A percentile compares a stretch with the other conserved stretches of the same genome.
Evolutionary conservation across 2,797 vertebrate genomes (phyloP).

Genomic region (Pempheris klunzingeri): DNA sequence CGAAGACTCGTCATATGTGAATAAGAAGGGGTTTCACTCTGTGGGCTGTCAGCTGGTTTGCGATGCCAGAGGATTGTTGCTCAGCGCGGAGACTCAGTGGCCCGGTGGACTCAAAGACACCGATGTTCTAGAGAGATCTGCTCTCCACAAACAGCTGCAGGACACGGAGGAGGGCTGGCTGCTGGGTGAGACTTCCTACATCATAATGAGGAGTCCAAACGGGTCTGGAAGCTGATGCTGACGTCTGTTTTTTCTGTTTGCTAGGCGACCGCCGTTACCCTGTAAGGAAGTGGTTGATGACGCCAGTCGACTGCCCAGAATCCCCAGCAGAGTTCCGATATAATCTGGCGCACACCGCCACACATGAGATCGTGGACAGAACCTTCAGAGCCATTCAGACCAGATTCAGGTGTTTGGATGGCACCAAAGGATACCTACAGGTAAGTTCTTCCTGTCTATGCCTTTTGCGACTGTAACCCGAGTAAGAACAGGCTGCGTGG

Average conservation of each 20-base stretch:
- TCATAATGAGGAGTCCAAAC: neutral
- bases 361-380: constrained; percentile 92
- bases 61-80: constrained; percentile 90
- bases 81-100: constrained; percentile 93
- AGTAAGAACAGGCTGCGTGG: neutral
- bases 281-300: constrained; percentile 93
- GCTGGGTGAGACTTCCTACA: constrained; percentile 85
- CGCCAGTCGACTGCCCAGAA: constrained; percentile 89
- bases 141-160: constrained; percentile 85
- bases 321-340: constrained; percentile 91
- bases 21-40: constrained; percentile 95
- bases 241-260: neutral
- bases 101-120: constrained; percentile 91
- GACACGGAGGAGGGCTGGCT: constrained; percentile 90
- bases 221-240: neutral
- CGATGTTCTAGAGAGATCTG: constrained; percentile 88
- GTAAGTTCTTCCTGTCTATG: constrained; percentile 30
- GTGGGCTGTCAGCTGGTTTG: constrained; percentile 95
- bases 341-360: constrained; percentile 92
- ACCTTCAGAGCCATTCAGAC: constrained; percentile 92
- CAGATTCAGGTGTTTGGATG: constrained; percentile 94
- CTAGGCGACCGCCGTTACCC: constrained; percentile 92
- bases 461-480: neutral
- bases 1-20: constrained; percentile 94
- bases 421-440: constrained; percentile 91